These are phyloP conservation scores for Teleogryllus occipitalis DNA, from an alignment of 1,140 invertebrate genomes.

Conservation along the genomic window DNA sequence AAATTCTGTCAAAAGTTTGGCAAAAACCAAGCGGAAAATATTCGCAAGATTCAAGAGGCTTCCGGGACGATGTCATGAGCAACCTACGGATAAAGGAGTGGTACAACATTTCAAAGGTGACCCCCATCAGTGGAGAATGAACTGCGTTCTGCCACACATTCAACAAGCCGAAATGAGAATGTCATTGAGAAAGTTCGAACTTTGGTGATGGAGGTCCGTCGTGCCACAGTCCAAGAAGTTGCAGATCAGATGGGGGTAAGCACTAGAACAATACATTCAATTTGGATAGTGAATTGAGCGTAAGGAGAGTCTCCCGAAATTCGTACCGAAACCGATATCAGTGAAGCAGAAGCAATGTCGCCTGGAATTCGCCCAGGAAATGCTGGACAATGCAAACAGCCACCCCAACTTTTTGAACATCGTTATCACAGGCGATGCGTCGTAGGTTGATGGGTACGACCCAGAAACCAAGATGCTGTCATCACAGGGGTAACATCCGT, in stretches of 20 bases:
- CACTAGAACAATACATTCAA: slow-evolving; percentile 15
- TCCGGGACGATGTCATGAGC: slow-evolving; percentile 25
- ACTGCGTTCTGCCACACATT: slow-evolving; percentile 22
- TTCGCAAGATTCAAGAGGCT: slow-evolving; percentile 26
- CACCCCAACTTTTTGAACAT: too few species aligned
- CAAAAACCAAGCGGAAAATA: slow-evolving; percentile 24
- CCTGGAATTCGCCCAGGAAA: slow-evolving; percentile 20
- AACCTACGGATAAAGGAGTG: slow-evolving; percentile 27
- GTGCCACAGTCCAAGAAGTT: slow-evolving; percentile 24
- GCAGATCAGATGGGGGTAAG: slow-evolving; percentile 10
- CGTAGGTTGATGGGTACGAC: too few species aligned
- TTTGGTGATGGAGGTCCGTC: slow-evolving; percentile 23
- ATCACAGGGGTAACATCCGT: slow-evolving; percentile 23
- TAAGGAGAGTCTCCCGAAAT: neutral
- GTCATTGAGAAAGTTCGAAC: slow-evolving; percentile 24
- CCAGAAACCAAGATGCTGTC: neutral
- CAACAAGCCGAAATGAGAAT: slow-evolving; percentile 27
- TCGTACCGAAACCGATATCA: slow-evolving; percentile 23
- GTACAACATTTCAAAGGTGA: slow-evolving; percentile 29
- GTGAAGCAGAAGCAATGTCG: slow-evolving; percentile 28
- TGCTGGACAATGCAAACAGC: too few species aligned
- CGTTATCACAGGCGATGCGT: too few species aligned
- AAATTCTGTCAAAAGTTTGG: slow-evolving; percentile 23
- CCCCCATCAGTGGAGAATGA: slow-evolving; percentile 27
- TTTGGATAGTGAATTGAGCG: slow-evolving; percentile 2